Percentiles rank a stretch among this genome's conserved stretches.
Conservation (phyloP, 2,113 vertebrate species). For the Scortum barcoo region DNA sequence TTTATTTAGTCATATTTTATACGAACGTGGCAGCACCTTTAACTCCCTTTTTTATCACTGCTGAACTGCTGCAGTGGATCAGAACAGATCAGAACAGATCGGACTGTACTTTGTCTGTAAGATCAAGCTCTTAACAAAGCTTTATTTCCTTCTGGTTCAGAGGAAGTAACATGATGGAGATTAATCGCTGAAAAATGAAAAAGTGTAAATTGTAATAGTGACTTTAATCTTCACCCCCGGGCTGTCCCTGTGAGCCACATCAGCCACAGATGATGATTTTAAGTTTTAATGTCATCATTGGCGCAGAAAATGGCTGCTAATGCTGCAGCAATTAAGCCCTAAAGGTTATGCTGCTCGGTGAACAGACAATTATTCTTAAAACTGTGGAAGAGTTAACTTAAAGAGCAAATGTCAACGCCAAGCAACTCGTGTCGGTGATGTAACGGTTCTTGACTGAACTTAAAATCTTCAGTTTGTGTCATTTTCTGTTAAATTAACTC, state of each 20-base stretch:
- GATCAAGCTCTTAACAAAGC: background rate
- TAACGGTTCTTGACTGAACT: background rate
- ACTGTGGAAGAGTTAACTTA: background rate
- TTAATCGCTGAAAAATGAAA: background rate
- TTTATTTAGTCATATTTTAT: background rate
- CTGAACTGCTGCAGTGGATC: background rate
- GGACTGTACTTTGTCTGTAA: background rate
- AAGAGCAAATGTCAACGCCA: conserved; percentile 1
- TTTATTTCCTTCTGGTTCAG: background rate
- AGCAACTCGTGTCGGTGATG: background rate
- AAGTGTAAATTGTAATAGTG: background rate
- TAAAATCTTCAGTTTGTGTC: background rate
- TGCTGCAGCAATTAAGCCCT: conserved; percentile 27
- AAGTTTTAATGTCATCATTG: conserved; percentile 7
- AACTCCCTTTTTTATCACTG: background rate
- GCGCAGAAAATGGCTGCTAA: conserved; percentile 5
- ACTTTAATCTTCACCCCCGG: background rate
- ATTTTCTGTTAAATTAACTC: background rate
- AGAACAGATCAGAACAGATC: background rate
- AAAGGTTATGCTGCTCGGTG: background rate
- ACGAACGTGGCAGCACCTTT: background rate
- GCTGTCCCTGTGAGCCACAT: background rate
- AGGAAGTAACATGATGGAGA: background rate
- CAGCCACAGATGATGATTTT: background rate
- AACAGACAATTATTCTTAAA: conserved; percentile 3